Conservation (phyloP, 2,113 vertebrate genomes). For the Nanger granti region DNA sequence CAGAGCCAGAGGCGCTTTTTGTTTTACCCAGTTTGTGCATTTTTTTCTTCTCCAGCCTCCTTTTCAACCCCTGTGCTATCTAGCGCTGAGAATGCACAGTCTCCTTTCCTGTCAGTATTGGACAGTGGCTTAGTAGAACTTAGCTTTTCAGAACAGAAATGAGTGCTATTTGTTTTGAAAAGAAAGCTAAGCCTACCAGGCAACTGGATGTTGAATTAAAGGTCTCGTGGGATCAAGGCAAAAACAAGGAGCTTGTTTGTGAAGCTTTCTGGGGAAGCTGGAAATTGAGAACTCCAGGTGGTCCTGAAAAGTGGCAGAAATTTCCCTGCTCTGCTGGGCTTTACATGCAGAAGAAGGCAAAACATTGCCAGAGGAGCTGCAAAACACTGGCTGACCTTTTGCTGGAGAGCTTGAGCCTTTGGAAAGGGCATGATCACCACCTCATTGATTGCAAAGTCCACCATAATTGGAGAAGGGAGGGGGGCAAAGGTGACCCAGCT, state of each 20-base stretch:
- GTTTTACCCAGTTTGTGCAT: neutral
- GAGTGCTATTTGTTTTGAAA: constrained; percentile 45
- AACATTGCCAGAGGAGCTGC: rapidly evolving
- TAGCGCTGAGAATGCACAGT: neutral
- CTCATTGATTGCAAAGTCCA: neutral
- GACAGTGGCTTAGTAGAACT: constrained; percentile 20
- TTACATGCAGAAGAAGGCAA: neutral
- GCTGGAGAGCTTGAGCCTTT: neutral
- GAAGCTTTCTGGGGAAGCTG: neutral
- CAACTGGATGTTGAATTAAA: constrained; percentile 34
- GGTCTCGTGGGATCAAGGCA: constrained; percentile 7
- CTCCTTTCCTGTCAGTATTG: neutral
- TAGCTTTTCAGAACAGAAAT: constrained; percentile 42
- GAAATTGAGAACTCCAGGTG: constrained; percentile 19
- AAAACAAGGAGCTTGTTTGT: constrained; percentile 22
- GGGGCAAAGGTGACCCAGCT: neutral
- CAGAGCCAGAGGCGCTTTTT: neutral
- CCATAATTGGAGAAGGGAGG: neutral
- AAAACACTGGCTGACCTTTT: neutral
- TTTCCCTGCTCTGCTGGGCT: neutral
- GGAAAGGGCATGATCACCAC: neutral
- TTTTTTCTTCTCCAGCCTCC: neutral
- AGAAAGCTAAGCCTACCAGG: neutral
- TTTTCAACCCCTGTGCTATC: neutral
- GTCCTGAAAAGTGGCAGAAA: neutral